Evolutionary conservation across 1,140 invertebrate species (phyloP), one percentile per base, ranked within the genome.

Genomic region (Eumaeus atala): DNA sequence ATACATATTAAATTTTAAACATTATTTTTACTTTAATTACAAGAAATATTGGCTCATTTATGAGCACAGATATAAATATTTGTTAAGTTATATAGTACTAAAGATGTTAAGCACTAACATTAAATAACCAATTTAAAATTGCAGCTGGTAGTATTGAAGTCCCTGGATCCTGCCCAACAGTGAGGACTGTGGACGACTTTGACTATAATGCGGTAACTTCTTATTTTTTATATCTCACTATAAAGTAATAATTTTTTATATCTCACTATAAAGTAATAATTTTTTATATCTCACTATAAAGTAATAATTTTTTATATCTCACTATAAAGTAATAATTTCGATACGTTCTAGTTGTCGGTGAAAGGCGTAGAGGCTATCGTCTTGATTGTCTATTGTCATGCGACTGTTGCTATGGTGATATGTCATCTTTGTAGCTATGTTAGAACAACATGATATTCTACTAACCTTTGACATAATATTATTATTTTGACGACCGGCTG

Each of bases 121-220:
- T n/a, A n/a, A n/a, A n/a, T n/a, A n/a, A n/a, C n/a, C n/a, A n/a
- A 33, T 49, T 34, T 49, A n/a, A n/a, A 35, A 37, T 38, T 21
- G 9, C 36, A 51, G 36, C 36, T 21, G 50, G 35, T 9, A 51
- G 21, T n/a, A 38, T 51, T 21, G 36, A 51, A 18, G 35, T 40
- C 0, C 36, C 17, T 17, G 36, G 16, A 28, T 38, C 50, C 3
- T 51, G 50, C 16, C 48, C 48, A 17, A 14, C 12, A 9, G 48
- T 50, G 12, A 50, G n/a, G 28, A 50, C 48, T 1, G 48, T 12
- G n/a, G 33, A 37, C 11, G 16, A 36, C 33, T 50, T 50, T 34
- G n/a, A 50, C n/a, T 36, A 36, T 12, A 35, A 50, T 14, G n/a
- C 33, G 9, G 48, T 50, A 50, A 16, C 17, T 44, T 44, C 9